A percentile compares a stretch with the other conserved stretches of the same genome.
Conservation (phyloP, 1,140 invertebrate genomes). For the Drosophila melanogaster region Release_6_plus_ISO1_MT NT_033777.3:11481001-11481500, state of each 20-base stretch:
- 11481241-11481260: slow-evolving; percentile 73
- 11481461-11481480: slow-evolving; percentile 8
- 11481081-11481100: slow-evolving; percentile 63
- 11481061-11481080: slow-evolving; percentile 73
- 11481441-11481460: slow-evolving; percentile 37
- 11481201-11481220: slow-evolving; percentile 79
- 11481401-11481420: slow-evolving; percentile 57
- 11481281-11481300: slow-evolving; percentile 1
- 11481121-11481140: slow-evolving; percentile 71
- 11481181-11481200: slow-evolving; percentile 33
- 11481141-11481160: slow-evolving; percentile 55
- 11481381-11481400: slow-evolving; percentile 74
- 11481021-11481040: slow-evolving; percentile 66
- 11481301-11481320: background rate
- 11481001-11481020: slow-evolving; percentile 1
- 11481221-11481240: slow-evolving; percentile 81
- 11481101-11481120: slow-evolving; percentile 62
- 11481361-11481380: slow-evolving; percentile 53
- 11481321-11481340: background rate
- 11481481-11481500: slow-evolving; percentile 65
- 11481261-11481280: slow-evolving; percentile 76
- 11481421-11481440: slow-evolving; percentile 37
- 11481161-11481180: slow-evolving; percentile 62
- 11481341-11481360: background rate
- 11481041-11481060: slow-evolving; percentile 80